These are phyloP conservation scores for Chaenogobius annularis DNA, from an alignment of 2,113 vertebrate genomes.

Conservation along the genomic window DNA sequence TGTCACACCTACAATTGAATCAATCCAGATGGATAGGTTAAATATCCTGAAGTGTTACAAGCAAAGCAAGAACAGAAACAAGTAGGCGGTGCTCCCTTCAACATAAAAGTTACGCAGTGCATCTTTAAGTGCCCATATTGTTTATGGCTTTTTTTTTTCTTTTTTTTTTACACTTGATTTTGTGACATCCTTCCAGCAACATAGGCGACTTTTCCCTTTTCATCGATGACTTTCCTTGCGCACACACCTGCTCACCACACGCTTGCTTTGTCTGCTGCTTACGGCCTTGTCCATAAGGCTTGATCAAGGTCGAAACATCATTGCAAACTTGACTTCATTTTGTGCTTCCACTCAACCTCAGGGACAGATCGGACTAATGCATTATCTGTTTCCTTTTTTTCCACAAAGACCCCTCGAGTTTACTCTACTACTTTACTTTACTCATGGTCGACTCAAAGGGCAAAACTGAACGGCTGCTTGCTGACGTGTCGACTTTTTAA, in stretches of 20 bases:
- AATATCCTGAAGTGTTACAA: too few relatives aligned
- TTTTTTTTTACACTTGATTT: too few relatives aligned
- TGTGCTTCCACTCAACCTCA: constrained; percentile 17
- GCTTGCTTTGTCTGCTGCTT: constrained; percentile 20
- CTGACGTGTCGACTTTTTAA: constrained; percentile 56
- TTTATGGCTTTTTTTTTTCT: too few relatives aligned
- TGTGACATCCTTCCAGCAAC: too few relatives aligned
- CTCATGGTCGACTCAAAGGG: constrained; percentile 61
- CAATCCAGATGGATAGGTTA: too few relatives aligned
- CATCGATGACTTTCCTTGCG: constrained; percentile 14
- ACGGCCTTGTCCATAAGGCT: constrained; percentile 49
- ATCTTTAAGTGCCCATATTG: too few relatives aligned
- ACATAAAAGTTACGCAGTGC: too few relatives aligned
- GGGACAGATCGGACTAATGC: constrained; percentile 36
- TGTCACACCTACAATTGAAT: too few relatives aligned
- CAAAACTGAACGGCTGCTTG: constrained; percentile 44
- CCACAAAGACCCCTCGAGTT: constrained; percentile 34
- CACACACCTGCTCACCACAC: neutral
- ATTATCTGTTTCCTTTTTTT: constrained; percentile 48
- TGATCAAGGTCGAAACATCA: constrained; percentile 59
- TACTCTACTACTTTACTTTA: too few relatives aligned
- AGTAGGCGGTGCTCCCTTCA: too few relatives aligned
- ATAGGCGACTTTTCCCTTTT: constrained; percentile 5
- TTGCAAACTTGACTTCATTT: constrained; percentile 38
- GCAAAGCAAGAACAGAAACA: too few relatives aligned